These are phyloP conservation scores for Enteromius argenteus DNA, from an alignment of 2,797 vertebrate genomes.

Conservation along the genomic window DNA sequence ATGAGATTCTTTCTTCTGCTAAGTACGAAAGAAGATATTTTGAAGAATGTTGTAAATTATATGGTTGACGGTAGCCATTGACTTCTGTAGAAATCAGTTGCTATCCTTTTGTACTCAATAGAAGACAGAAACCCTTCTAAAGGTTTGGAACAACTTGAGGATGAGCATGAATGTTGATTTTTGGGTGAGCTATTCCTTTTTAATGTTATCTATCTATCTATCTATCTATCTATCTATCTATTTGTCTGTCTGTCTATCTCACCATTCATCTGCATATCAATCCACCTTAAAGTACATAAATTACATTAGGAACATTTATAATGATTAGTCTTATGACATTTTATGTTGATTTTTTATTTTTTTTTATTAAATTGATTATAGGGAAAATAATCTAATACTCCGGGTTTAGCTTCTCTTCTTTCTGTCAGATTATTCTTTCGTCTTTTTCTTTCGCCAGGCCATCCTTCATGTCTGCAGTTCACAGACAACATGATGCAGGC, in stretches of 20 bases:
- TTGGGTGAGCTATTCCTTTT: not conserved
- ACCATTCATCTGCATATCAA: not conserved
- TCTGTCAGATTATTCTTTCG: not conserved
- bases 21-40: not conserved
- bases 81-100: not conserved
- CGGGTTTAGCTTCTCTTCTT: not conserved
- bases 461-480: constrained; percentile 98
- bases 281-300: not conserved
- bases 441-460: constrained; percentile 78
- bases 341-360: constrained; percentile 5
- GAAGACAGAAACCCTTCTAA: not conserved
- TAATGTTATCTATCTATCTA: not conserved
- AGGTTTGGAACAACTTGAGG: not conserved
- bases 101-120: not conserved
- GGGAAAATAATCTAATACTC: not conserved
- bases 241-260: not conserved
- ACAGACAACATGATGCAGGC: constrained; percentile 98
- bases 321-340: not conserved
- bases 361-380: not conserved
- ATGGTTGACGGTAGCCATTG: not conserved
- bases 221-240: not conserved
- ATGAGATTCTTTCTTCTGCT: not conserved
- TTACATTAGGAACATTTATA: not conserved
- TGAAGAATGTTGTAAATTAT: not conserved
- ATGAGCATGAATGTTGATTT: not conserved